Percentiles rank a stretch among this genome's conserved stretches.
Evolutionary conservation across 2,797 vertebrate species (phyloP).

Genomic region (Sandelia bainsii): DNA sequence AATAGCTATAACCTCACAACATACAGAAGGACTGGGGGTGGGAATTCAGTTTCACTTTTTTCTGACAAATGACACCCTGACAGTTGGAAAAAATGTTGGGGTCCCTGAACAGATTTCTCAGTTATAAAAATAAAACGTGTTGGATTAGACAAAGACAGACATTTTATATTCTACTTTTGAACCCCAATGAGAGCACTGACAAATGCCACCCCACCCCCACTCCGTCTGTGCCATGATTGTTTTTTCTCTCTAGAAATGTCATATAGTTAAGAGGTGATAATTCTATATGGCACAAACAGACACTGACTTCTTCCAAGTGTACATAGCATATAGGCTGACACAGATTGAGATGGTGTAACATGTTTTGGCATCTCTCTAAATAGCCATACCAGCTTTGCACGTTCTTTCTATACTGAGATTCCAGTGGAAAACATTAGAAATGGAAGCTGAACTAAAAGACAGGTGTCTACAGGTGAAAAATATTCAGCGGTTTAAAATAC

Average conservation of each 20-base stretch:
- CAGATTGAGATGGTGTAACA: constrained; percentile 78
- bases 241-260: constrained; percentile 81
- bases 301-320: constrained; percentile 74
- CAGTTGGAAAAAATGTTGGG: constrained; percentile 86
- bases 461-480: constrained; percentile 15
- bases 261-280: constrained; percentile 81
- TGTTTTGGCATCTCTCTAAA: constrained; percentile 69
- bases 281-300: constrained; percentile 82
- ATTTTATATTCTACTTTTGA: constrained; percentile 86
- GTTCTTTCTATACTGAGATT: constrained; percentile 34
- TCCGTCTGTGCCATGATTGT: constrained; percentile 87
- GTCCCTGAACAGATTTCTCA: constrained; percentile 90
- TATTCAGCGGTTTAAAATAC: constrained; percentile 44
- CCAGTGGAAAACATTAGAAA: constrained; percentile 30
- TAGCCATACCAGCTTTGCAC: constrained; percentile 41
- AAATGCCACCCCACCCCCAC: constrained; percentile 87
- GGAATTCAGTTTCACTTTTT: constrained; percentile 80
- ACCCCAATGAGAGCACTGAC: constrained; percentile 86
- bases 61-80: constrained; percentile 87
- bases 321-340: constrained; percentile 75
- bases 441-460: constrained; percentile 13
- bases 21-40: constrained; percentile 90
- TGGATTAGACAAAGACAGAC: constrained; percentile 87
- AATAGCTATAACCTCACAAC: constrained; percentile 78
- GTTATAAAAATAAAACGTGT: constrained; percentile 90